Evolutionary conservation across 2,888 invertebrate species (phyloP), one percentile per base, ranked within the genome.

Genomic region (Patella pellucida): DNA sequence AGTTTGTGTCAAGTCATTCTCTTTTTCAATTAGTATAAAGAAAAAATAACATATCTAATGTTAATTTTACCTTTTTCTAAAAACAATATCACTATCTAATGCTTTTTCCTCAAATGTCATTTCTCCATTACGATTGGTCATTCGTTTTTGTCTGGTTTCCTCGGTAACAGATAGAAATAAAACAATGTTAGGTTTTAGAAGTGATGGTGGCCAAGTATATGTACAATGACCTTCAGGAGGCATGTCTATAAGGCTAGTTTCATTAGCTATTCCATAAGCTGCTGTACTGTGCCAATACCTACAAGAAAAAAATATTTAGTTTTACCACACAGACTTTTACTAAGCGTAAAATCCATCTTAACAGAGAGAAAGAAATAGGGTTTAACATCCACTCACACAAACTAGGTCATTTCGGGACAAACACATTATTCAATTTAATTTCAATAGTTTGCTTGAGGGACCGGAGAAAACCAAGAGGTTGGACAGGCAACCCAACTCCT

Each of bases 261-360:
- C 84, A 75, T 85, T 84, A 15, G 86, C 85, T 16, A 86, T 84
- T 14, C 84, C 85, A 77, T 86, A 86, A 0, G 86, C 86, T 68
- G 86, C 80, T 31, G 86, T 85, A 69, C 86, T 86, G 76, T 86
- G 86, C 86, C 86, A 86, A 69, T 78, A 86, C 72, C 86, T 86
- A 41, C 41, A 41, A 41, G 0, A 41, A 9, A 41, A n/a, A 41
- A 41, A 41, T 41, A 41, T 41, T 41, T 41, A 41, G 9, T 41
- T 41, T 41, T 41, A 41, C 41, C 41, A 41, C 9, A 41, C 9
- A 41, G 41, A 9, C 41, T 7, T 41, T 41, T 41, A 41, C 41
- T 41, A 41, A 41, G 9, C 31, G 4, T 41, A 41, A 41, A 41
- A 41, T 41, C 41, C 4, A 41, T 9, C 41, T 41, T 41, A 1